phyloP scores from a whole-genome alignment of 2,888 invertebrate species.

The Timandra comae region DNA sequence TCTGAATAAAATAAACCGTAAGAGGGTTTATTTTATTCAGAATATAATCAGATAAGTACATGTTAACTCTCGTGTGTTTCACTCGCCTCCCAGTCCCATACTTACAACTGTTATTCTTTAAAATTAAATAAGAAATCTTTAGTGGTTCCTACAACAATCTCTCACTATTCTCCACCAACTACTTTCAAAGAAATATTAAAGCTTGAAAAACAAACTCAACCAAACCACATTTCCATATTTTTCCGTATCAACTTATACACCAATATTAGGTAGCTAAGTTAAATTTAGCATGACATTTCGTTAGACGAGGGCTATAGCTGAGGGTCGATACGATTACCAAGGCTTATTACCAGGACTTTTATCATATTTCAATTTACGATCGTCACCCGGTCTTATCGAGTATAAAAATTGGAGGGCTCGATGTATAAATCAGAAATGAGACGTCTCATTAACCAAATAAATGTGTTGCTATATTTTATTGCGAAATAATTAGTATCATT shows the following conservation, averaged over 20 bases:
- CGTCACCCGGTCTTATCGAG: slow-evolving; percentile 70
- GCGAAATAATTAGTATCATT: not conserved
- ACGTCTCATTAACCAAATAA: slow-evolving; percentile 56
- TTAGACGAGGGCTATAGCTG: slow-evolving; percentile 38
- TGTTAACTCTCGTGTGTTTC: no score
- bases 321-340: slow-evolving; percentile 60
- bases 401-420: slow-evolving; percentile 67
- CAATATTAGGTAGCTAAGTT: slow-evolving; percentile 11
- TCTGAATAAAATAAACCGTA: no score
- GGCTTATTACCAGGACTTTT: slow-evolving; percentile 71
- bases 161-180: no score
- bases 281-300: slow-evolving; percentile 29
- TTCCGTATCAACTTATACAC: not conserved
- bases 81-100: no score
- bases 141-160: no score
- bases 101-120: no score
- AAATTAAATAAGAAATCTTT: no score
- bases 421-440: slow-evolving; percentile 68
- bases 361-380: slow-evolving; percentile 77
- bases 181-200: no score
- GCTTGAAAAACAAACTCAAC: no score
- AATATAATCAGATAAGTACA: no score
- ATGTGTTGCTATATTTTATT: slow-evolving; percentile 14
- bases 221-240: no score
- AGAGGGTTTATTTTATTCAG: no score